Base-by-base conservation (phyloP, 2,113 vertebrate species). In the Isichthys henryi region DNA sequence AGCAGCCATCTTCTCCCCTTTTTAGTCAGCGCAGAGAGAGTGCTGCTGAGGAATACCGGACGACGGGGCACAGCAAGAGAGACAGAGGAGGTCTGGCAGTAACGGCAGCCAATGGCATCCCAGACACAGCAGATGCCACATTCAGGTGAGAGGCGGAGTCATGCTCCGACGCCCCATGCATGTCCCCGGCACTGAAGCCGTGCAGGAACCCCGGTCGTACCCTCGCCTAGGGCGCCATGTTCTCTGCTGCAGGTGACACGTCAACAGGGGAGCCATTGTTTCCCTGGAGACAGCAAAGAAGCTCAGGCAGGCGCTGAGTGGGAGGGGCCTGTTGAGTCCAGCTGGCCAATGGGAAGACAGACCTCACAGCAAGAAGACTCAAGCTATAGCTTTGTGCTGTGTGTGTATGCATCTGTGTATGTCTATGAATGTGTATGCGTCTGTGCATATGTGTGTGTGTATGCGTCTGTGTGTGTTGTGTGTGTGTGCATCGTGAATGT, bases 241-340 rank as follows among this genome's bases (percentile, higher is more conserved):
- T 46, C 46, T 49, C 19, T 46, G 46, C 46, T 85, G 23, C 46
- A 43, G 35, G 31, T 80, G 39, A 43, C 82, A 45, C 45, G 10
- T 21, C 45, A 84, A 84, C 23, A 46, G 39, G 43, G 39, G 82
- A 84, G 82, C 45, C 45, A 35, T 27, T 35, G 85, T 87, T 87
- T 87, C 85, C 85, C 85, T 39, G 85, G 85, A 87, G 85, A 87
- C 50, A 53, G 27, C 48, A n/a, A 52, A 87, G n/a, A 35, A 4
- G 49, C 85, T 87, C 85, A 3, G 84, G 84, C 23, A 49, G 46
- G 84, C 48, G 1, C 84, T 52, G 84, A 82, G 21, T 56, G 85
- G 85, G 85, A 87, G 50, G 49, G 49, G 27, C 50, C 45, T 56
- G 50, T 3, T 13, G 49, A 53, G 13, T 52, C 85, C 11, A 53